phyloP scores from a whole-genome alignment of 2,797 vertebrate genomes.

The Notamacropus eugenii region DNA sequence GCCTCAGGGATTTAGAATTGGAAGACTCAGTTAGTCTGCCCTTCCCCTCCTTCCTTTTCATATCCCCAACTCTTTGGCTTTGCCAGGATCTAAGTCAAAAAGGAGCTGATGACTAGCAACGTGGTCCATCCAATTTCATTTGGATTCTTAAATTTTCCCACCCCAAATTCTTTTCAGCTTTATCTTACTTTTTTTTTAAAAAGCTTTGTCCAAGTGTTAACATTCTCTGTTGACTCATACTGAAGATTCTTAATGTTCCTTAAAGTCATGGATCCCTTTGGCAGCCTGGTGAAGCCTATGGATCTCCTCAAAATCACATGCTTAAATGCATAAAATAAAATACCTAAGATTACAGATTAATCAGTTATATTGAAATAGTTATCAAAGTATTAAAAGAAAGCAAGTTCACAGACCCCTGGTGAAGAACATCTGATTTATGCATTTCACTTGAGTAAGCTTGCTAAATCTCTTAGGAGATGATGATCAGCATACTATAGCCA shows the following conservation, averaged over 20 bases:
- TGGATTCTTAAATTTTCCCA: neutral
- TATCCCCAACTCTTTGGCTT: neutral
- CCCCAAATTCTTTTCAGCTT: neutral
- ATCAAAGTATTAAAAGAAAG: neutral
- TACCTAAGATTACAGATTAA: neutral
- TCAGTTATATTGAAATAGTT: neutral
- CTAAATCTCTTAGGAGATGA: neutral
- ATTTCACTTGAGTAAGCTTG: neutral
- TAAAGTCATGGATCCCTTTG: neutral
- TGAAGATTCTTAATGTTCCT: neutral
- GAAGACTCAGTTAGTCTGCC: neutral
- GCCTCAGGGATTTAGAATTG: neutral
- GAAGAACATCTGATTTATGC: neutral
- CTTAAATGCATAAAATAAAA: neutral
- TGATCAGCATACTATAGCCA: neutral
- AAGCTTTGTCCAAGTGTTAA: neutral
- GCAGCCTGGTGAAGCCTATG: neutral
- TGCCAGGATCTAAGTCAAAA: neutral
- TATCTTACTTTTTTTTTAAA: neutral
- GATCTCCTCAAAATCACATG: neutral
- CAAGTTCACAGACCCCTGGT: neutral
- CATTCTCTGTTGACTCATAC: neutral
- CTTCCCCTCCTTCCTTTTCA: neutral
- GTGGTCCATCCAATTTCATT: neutral
- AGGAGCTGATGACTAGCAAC: neutral